Conservation (phyloP, 2,888 invertebrate species). For the Neoscelio sp. region DNA sequence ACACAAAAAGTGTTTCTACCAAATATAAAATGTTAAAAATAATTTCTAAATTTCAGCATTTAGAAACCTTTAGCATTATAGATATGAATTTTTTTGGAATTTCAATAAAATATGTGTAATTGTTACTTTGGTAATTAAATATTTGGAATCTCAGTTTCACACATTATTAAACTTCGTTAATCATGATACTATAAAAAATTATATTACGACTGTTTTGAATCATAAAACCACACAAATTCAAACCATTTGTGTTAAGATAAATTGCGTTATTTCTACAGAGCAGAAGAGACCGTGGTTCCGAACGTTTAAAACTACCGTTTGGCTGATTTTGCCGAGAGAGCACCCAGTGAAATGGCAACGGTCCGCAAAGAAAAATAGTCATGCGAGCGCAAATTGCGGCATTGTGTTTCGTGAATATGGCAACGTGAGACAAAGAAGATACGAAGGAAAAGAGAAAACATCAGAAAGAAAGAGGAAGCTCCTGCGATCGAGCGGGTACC, state of each 20-base stretch:
- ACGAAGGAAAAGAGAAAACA: slow-evolving; percentile 13
- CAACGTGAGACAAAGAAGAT: slow-evolving; percentile 18
- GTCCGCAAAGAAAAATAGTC: slow-evolving; percentile 45
- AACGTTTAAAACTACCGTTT: slow-evolving; percentile 1
- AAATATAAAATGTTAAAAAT: too few species aligned
- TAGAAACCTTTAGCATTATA: too few species aligned
- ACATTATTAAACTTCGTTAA: too few species aligned
- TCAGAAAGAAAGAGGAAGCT: slow-evolving; percentile 20
- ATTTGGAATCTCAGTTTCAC: too few species aligned
- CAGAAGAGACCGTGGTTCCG: neutral
- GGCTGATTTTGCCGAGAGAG: slow-evolving; percentile 1
- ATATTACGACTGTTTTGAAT: too few species aligned
- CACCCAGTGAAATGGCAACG: slow-evolving; percentile 17
- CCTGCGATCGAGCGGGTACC: slow-evolving; percentile 33
- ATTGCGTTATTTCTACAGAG: neutral
- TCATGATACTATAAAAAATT: too few species aligned
- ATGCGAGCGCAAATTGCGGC: slow-evolving; percentile 26
- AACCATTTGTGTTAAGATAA: neutral
- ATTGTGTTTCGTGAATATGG: slow-evolving; percentile 35
- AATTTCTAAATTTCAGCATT: too few species aligned
- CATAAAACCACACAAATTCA: too few species aligned
- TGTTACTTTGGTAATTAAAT: too few species aligned
- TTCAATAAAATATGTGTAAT: too few species aligned
- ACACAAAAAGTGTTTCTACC: too few species aligned
- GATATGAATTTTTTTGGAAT: too few species aligned